Evolutionary conservation across 2,888 invertebrate species (phyloP).

Genomic region (Diaperis boleti): DNA sequence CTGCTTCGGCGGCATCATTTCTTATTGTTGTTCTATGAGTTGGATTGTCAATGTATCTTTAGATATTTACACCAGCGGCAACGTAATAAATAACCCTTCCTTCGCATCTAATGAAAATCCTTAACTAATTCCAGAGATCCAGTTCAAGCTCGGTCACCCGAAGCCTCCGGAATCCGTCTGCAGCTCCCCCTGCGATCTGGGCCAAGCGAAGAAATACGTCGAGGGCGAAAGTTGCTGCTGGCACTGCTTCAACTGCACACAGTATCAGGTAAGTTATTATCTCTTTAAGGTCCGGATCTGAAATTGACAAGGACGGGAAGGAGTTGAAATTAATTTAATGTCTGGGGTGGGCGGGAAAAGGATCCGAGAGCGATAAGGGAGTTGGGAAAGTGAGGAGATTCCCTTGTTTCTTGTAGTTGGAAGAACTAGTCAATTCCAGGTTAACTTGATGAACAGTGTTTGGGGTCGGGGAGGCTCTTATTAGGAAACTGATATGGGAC

Average conservation of each 20-base stretch:
- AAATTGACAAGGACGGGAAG: not conserved
- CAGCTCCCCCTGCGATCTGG: conserved; percentile 87
- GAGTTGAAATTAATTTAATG: not conserved
- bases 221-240: conserved; percentile 95
- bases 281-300: not conserved
- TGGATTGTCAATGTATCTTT: no score
- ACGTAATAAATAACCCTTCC: not conserved
- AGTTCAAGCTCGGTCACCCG: conserved; percentile 84
- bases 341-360: not conserved
- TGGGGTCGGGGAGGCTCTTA: no score
- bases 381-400: not conserved
- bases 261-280: conserved; percentile 77
- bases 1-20: no score
- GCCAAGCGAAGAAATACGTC: conserved; percentile 92
- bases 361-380: not conserved
- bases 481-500: no score
- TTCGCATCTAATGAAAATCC: conserved; percentile 14
- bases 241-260: conserved; percentile 92
- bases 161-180: conserved; percentile 91
- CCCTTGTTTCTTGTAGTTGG: no score
- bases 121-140: conserved; percentile 74
- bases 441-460: no score
- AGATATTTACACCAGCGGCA: no score
- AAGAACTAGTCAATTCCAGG: no score
- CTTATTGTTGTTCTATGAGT: no score